phyloP scores from a whole-genome alignment of 1,140 invertebrate species.

The Bombyx mandarina region DNA sequence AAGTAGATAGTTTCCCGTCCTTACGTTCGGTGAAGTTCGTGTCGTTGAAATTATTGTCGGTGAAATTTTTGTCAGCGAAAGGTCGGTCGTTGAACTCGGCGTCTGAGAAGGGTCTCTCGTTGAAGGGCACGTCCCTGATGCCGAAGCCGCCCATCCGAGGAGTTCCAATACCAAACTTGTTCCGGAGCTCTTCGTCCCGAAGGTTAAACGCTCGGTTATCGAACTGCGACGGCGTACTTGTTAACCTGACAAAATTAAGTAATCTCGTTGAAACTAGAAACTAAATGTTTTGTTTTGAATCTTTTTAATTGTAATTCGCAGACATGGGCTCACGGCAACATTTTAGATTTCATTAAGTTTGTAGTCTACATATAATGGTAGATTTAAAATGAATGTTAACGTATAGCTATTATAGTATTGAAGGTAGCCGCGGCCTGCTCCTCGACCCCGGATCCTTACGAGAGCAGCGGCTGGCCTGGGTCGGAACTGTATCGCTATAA shows the following conservation, averaged over 20 bases:
- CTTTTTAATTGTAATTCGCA: no score
- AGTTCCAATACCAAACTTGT: constrained; percentile 55
- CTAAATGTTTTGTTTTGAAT: no score
- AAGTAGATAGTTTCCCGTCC: constrained; percentile 59
- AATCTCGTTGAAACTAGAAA: no score
- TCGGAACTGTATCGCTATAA: no score
- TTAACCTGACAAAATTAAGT: constrained; percentile 31
- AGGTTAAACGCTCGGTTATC: constrained; percentile 53
- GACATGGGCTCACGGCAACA: no score
- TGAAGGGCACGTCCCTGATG: constrained; percentile 51
- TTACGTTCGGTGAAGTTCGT: constrained; percentile 59
- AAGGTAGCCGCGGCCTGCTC: no score
- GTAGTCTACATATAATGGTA: no score
- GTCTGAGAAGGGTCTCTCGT: constrained; percentile 48
- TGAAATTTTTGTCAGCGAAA: constrained; percentile 43
- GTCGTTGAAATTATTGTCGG: constrained; percentile 39
- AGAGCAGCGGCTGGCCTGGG: no score
- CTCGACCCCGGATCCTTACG: no score
- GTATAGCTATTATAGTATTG: no score
- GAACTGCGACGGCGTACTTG: constrained; percentile 41
- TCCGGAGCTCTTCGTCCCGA: constrained; percentile 53
- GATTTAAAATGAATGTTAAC: no score
- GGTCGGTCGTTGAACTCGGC: constrained; percentile 47
- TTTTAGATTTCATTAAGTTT: no score
- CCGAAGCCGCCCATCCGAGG: constrained; percentile 59